Percentiles rank a stretch among this genome's conserved stretches.
Conservation (phyloP, 2,113 vertebrate genomes). For the Lota lota region DNA sequence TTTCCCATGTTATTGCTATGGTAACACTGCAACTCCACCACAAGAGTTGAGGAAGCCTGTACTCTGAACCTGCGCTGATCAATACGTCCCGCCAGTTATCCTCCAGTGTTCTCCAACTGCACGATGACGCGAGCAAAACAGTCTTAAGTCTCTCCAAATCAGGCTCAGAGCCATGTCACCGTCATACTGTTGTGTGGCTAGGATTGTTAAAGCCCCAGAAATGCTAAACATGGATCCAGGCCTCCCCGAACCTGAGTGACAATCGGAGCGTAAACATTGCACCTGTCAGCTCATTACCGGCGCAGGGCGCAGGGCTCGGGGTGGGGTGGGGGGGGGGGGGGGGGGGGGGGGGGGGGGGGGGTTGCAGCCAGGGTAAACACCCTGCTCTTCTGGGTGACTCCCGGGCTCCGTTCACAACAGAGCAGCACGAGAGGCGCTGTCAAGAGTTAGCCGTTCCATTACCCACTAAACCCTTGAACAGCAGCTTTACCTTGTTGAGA, state of each 20-base stretch:
- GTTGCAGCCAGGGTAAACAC: conserved; percentile 62
- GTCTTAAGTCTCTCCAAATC: too few relatives aligned
- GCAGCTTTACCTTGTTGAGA: conserved; percentile 65
- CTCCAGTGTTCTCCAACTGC: too few relatives aligned
- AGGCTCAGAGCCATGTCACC: too few relatives aligned
- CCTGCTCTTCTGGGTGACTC: conserved; percentile 63
- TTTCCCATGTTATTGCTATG: too few relatives aligned
- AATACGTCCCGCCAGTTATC: too few relatives aligned
- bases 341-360: conserved; percentile 52
- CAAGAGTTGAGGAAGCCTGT: too few relatives aligned
- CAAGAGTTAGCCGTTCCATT: conserved; percentile 63
- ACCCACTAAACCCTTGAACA: conserved; percentile 63
- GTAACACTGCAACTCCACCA: too few relatives aligned
- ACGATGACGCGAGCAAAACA: too few relatives aligned
- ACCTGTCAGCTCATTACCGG: conserved; percentile 74
- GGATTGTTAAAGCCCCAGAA: conserved; percentile 57
- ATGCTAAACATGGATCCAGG: conserved; percentile 40
- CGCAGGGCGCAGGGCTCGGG: conserved; percentile 47
- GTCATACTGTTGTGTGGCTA: conserved; percentile 13
- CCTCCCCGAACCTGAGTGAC: conserved; percentile 54
- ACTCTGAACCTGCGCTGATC: too few relatives aligned
- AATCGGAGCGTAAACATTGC: conserved; percentile 61
- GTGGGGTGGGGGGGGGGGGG: conserved; percentile 29
- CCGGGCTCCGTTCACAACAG: conserved; percentile 64
- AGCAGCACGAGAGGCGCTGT: conserved; percentile 53